Conservation (phyloP, 2,113 vertebrate genomes). For the Nicator chloris region DNA sequence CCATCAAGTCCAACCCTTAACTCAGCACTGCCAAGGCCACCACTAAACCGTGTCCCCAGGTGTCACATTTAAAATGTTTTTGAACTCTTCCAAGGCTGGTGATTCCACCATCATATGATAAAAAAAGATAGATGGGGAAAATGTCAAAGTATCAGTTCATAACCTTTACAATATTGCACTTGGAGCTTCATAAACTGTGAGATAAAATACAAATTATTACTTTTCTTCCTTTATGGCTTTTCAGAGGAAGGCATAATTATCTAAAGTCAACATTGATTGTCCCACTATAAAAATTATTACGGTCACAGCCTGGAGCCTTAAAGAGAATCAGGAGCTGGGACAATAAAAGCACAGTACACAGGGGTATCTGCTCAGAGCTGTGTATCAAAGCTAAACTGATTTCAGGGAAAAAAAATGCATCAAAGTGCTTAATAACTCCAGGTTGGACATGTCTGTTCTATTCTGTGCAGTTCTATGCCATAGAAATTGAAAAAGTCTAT, state of each 20-base stretch:
- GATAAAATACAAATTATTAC: neutral
- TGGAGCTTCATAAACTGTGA: neutral
- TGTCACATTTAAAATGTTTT: neutral
- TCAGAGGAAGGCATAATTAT: neutral
- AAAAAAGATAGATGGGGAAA: neutral
- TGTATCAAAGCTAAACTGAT: neutral
- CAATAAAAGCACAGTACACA: neutral
- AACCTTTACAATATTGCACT: neutral
- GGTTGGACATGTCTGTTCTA: rapidly evolving
- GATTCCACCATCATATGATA: neutral
- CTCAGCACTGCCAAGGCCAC: neutral
- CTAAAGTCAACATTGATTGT: neutral
- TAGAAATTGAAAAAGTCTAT: neutral
- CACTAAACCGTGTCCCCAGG: neutral
- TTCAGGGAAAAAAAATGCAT: neutral
- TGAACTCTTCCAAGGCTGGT: neutral
- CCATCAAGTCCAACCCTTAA: neutral
- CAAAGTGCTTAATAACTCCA: neutral
- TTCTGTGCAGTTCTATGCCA: neutral
- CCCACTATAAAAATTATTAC: neutral
- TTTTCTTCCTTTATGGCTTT: neutral
- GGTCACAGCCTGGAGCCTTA: neutral
- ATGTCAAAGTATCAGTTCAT: neutral
- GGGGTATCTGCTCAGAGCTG: neutral
- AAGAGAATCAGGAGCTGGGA: neutral